Base-by-base conservation (phyloP, 2,888 invertebrate genomes). In the Ecliptopera silaceata region DNA sequence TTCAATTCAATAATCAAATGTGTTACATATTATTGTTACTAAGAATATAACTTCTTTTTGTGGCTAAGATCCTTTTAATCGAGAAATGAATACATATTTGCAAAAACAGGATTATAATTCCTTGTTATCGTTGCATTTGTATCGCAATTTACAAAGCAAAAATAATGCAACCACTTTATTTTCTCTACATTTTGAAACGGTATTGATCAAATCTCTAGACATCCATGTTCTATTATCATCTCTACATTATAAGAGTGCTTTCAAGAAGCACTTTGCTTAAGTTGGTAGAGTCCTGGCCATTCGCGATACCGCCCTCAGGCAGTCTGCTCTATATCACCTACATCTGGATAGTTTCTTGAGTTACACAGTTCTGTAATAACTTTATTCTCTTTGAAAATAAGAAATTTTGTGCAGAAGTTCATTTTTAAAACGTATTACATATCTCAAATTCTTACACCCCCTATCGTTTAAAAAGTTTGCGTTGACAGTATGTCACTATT, bases 241-340 rank as follows among this genome's bases (percentile, higher is more conserved):
- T 60, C 49, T 61, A 51, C 46, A 57, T 56, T 66, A 59, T 66
- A 63, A 64, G 67, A 69, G 66, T 66, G 66, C 61, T 61, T 58
- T 61, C 52, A 61, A 58, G 58, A 48, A 61, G 55, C 62, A 63
- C 65, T 66, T 63, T 61, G 56, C 59, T 55, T 63, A 64, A 70
- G 63, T 65, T 66, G 46, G 48, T 55, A 42, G 44, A 44, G 52
- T 48, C 55, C 51, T 43, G 53, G 45, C 39, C 44, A 48, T 59
- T 49, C 43, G 42, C 59, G 53, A 62, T 59, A 59, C 57, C 47
- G 69, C 68, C 69, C 48, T 38, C 29, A 56, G 64, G 65, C 56
- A 34, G 55, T 47, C 42, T 59, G 51, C 53, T 49, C 46, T 59
- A 62, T 61, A 52, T 46, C 46, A 44, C 42, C 15, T 47, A 56